Base-by-base conservation (phyloP, 1,140 invertebrate genomes). In the Nomia melanderi region DNA sequence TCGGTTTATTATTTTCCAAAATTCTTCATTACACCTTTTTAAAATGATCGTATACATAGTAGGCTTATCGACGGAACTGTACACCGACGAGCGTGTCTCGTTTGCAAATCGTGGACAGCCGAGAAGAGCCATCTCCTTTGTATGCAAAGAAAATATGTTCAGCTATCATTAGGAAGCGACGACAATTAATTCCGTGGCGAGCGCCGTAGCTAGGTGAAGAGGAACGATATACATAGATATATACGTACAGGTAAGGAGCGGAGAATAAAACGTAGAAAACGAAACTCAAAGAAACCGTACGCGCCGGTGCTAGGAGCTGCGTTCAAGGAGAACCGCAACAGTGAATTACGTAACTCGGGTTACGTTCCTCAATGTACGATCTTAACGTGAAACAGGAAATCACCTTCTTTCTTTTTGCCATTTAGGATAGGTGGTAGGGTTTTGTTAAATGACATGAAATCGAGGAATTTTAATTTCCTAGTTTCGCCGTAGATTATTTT, bases 291-390 rank as follows among this genome's bases (percentile, higher is more conserved):
- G 79, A 72, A 87, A 73, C 80, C 54, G 74, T 73, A 70, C 69
- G 56, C 54, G 56, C 54, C 73, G 71, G 80, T 81, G 60, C 76
- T 82, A 82, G 78, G 78, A 84, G 75, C 72, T 70, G 77, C 73
- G 76, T 84, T 87, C 87, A 89, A 88, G 88, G 86, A 85, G 81
- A 86, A 84, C 80, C 82, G 57, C 79, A 83, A 77, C 57, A 29
- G 62, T 20, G 72, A 73, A 81, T 87, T 87, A 84, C 86, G 83
- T 86, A 88, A 88, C 84, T 66, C 70, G 39, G 78, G 60, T 79
- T 86, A 69, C 83, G 82, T 77, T 84, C 74, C 41, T 81, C 31
- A 64, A 63, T 53, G 27, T 39, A 29, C 54, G 53, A 78, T 64
- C 54, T 25, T 41, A 71, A 71, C 65, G n/a, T 8, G 56, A 77